phyloP scores from a whole-genome alignment of 2,797 vertebrate genomes.

The Odontamblyopus rebecca region DNA sequence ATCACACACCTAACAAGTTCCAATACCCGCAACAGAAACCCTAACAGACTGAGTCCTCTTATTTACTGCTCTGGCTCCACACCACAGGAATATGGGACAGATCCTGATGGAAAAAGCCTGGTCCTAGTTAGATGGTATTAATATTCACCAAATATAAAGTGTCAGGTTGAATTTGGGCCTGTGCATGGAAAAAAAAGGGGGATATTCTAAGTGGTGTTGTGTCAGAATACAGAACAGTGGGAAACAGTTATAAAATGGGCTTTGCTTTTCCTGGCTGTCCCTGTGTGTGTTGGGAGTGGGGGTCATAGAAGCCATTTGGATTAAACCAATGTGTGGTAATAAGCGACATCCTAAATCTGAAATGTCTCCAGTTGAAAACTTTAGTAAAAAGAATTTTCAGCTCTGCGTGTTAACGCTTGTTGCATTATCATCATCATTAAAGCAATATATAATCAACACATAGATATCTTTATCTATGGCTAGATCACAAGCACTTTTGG shows the following conservation, averaged over 20 bases:
- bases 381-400: too few relatives aligned
- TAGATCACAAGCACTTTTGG: too few relatives aligned
- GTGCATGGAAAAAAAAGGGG: conserved; percentile 37
- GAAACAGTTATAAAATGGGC: conserved; percentile 38
- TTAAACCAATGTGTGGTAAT: conserved; percentile 41
- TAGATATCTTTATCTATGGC: too few relatives aligned
- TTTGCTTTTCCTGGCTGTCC: conserved; percentile 37
- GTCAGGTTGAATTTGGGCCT: conserved; percentile 56
- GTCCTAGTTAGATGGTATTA: conserved; percentile 59
- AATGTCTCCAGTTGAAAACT: too few relatives aligned
- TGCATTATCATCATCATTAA: too few relatives aligned
- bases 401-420: too few relatives aligned
- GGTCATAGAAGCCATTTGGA: conserved; percentile 30
- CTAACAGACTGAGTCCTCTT: conserved; percentile 26
- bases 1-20: conserved; percentile 28
- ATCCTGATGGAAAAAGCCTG: conserved; percentile 56
- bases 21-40: conserved; percentile 40
- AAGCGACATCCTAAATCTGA: conserved; percentile 5
- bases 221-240: conserved; percentile 31
- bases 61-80: conserved; percentile 55
- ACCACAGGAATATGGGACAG: conserved; percentile 38
- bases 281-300: conserved; percentile 15
- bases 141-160: conserved; percentile 52
- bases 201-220: conserved; percentile 30
- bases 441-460: too few relatives aligned